These are phyloP conservation scores for Reinhardtius hippoglossoides DNA, from an alignment of 2,113 vertebrate genomes.

Conservation along the genomic window DNA sequence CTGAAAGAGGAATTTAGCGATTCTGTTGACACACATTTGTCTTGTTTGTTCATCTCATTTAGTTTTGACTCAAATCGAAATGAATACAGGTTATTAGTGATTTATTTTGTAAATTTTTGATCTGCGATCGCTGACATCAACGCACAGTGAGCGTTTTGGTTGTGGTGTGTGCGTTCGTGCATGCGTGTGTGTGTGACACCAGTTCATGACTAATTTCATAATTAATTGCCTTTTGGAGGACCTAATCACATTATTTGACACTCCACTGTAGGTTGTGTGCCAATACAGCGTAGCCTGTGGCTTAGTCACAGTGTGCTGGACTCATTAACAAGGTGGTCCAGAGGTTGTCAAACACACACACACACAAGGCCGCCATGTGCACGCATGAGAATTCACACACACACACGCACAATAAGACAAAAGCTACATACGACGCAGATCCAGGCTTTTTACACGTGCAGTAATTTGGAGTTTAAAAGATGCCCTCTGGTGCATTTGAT, in stretches of 20 bases:
- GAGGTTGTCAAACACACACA: constrained; percentile 65
- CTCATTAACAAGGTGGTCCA: constrained; percentile 72
- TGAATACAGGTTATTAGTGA: not conserved
- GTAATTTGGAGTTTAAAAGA: constrained; percentile 67
- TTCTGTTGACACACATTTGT: constrained; percentile 15
- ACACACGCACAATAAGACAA: constrained; percentile 41
- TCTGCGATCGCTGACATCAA: not conserved
- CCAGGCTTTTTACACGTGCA: not conserved
- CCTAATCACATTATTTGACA: constrained; percentile 80
- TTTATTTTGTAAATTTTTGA: constrained; percentile 9
- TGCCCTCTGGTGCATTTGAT: constrained; percentile 73
- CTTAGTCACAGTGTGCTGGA: constrained; percentile 69
- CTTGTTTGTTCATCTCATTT: not conserved
- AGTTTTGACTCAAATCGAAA: not conserved
- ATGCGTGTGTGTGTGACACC: constrained; percentile 36
- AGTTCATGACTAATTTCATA: constrained; percentile 78
- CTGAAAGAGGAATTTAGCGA: not conserved
- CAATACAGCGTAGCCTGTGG: constrained; percentile 67
- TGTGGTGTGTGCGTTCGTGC: constrained; percentile 4
- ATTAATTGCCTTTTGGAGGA: constrained; percentile 80
- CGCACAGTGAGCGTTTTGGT: constrained; percentile 36
- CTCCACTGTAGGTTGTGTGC: constrained; percentile 69
- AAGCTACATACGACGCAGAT: constrained; percentile 1
- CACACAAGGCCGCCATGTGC: not conserved
- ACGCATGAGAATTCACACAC: constrained; percentile 18